Percentiles rank a stretch among this genome's conserved stretches.
These are phyloP conservation scores for Galerucella nymphaeae DNA, from an alignment of 2,888 invertebrate genomes.

Conservation along the genomic window DNA sequence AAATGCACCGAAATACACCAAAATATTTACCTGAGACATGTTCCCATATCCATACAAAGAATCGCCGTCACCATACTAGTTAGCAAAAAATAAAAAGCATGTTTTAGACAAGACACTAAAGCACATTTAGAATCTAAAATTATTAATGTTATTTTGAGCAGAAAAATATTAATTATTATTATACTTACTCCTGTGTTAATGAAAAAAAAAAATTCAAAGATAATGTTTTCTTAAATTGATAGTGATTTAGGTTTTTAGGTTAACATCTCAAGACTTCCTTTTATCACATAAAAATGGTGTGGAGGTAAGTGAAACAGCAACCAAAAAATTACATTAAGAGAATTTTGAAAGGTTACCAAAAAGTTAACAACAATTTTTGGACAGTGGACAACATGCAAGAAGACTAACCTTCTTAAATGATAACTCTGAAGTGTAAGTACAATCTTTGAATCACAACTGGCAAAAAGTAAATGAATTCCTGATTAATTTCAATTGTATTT, in stretches of 20 bases:
- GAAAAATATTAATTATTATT: constrained; percentile 19
- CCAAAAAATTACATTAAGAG: too few species aligned
- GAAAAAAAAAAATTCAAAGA: background rate
- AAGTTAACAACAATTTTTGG: too few species aligned
- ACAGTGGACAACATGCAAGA: too few species aligned
- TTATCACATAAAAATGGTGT: too few species aligned
- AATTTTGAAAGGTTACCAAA: too few species aligned
- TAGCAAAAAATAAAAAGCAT: constrained; percentile 51
- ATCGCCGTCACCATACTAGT: constrained; percentile 56
- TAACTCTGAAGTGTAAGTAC: background rate
- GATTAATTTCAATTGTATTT: background rate
- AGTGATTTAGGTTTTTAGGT: background rate
- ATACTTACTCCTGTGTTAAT: too few species aligned
- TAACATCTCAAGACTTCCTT: too few species aligned
- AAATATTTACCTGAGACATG: constrained; percentile 64
- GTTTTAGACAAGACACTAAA: constrained; percentile 33
- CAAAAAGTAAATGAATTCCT: background rate
- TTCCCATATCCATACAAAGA: constrained; percentile 61
- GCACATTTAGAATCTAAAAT: constrained; percentile 27
- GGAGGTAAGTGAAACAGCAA: too few species aligned
- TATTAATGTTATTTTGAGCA: constrained; percentile 23
- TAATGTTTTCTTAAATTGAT: background rate
- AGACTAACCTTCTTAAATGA: background rate
- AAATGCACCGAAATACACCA: background rate
- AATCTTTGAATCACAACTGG: background rate